These are phyloP conservation scores for Dyspetes luteomarginatus DNA, from an alignment of 2,888 invertebrate species.

Conservation along the genomic window DNA sequence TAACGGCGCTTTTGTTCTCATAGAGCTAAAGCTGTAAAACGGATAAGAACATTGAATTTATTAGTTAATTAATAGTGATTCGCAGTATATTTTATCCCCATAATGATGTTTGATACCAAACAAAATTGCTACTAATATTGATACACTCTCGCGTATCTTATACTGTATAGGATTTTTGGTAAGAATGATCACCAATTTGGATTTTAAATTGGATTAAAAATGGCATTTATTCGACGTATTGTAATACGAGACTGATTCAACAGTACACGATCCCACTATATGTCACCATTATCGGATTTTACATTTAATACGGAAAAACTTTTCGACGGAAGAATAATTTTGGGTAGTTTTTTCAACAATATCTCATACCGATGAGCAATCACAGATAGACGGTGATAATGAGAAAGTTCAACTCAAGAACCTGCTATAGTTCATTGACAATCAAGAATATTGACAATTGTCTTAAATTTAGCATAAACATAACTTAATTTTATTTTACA, in stretches of 20 bases:
- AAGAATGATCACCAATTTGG: not conserved
- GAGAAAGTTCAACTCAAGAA: not conserved
- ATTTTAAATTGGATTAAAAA: not conserved
- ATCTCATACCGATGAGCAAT: not conserved
- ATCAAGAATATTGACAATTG: not conserved
- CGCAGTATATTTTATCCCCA: conserved; percentile 65
- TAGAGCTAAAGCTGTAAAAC: conserved; percentile 48
- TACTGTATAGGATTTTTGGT: no score
- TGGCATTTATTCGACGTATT: not conserved
- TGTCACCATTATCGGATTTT: not conserved
- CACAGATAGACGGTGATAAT: not conserved
- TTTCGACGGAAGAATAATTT: not conserved
- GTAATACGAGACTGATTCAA: not conserved
- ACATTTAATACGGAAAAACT: not conserved
- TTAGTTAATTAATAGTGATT: conserved; percentile 80
- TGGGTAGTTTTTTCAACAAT: not conserved
- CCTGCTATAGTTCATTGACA: not conserved
- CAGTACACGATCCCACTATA: not conserved
- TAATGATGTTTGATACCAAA: conserved; percentile 67
- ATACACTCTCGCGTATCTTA: conserved; percentile 2
- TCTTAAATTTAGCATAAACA: not conserved
- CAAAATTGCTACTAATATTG: conserved; percentile 71
- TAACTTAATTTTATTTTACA: not conserved
- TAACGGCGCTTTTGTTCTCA: conserved; percentile 65
- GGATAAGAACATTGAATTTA: conserved; percentile 73